Conservation (phyloP, 2,113 vertebrate species). For the Hydropotes inermis region DNA sequence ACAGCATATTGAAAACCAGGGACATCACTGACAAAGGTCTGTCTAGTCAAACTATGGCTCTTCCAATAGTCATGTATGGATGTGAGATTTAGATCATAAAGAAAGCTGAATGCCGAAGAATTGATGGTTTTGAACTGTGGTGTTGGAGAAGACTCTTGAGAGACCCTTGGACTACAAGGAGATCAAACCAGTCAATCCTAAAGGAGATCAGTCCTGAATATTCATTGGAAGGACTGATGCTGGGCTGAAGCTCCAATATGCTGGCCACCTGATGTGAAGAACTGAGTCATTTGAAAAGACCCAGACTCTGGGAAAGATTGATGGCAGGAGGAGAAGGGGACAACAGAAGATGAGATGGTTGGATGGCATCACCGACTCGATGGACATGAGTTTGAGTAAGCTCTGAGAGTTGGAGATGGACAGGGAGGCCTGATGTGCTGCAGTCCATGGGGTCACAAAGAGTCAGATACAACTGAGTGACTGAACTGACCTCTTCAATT, state of each 20-base stretch:
- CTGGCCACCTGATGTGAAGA: neutral
- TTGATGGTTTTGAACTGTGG: neutral
- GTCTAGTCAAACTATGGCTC: neutral
- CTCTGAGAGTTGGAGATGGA: neutral
- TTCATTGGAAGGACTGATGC: neutral
- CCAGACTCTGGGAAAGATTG: accelerated
- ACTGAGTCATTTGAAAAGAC: neutral
- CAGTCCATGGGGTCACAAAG: neutral
- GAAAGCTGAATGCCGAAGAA: neutral
- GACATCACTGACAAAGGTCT: neutral
- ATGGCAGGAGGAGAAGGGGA: neutral
- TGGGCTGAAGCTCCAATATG: neutral
- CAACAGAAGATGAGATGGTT: neutral
- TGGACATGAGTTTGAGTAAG: neutral
- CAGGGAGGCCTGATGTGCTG: neutral
- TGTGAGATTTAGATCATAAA: neutral
- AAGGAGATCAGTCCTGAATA: neutral
- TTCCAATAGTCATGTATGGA: neutral
- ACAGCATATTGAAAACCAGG: neutral
- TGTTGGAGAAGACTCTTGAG: neutral
- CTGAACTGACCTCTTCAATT: neutral
- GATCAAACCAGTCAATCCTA: neutral
- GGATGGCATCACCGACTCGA: neutral
- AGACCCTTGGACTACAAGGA: neutral
- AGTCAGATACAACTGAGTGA: neutral